Percentiles rank a stretch among this genome's conserved stretches.
Conservation (phyloP, 2,113 vertebrate species). For the Baryphthengus martii region DNA sequence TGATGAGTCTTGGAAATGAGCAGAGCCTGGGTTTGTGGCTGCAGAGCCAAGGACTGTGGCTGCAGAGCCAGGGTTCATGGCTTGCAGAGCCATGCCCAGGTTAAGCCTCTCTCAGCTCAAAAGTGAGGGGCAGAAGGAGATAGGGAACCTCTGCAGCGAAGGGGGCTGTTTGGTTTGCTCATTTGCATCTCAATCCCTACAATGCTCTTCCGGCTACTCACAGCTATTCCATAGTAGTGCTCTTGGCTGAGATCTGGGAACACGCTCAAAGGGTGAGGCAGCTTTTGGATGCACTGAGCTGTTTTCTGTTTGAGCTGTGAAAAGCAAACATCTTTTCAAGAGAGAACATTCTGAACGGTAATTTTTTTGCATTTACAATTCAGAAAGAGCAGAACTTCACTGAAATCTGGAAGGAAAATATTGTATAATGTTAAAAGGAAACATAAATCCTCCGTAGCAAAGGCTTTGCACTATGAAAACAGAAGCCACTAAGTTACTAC, state of each 20-base stretch:
- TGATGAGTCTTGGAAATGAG: not conserved
- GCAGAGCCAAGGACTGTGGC: not conserved
- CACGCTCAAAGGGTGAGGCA: constrained; percentile 69
- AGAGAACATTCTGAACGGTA: constrained; percentile 62
- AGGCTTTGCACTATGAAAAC: not conserved
- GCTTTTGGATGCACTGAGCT: constrained; percentile 70
- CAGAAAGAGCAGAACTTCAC: constrained; percentile 17
- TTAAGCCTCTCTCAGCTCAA: constrained; percentile 1
- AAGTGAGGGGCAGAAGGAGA: constrained; percentile 54
- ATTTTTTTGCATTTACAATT: constrained; percentile 42
- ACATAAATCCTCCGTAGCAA: not conserved
- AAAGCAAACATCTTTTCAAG: constrained; percentile 71
- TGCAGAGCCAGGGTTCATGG: not conserved
- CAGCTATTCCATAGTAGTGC: constrained; percentile 68
- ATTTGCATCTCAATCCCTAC: constrained; percentile 72
- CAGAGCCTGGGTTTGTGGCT: not conserved
- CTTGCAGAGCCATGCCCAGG: not conserved
- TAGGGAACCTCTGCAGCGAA: constrained; percentile 38
- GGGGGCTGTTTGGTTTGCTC: constrained; percentile 47
- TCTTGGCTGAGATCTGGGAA: constrained; percentile 70
- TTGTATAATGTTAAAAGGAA: constrained; percentile 18
- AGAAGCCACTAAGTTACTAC: not conserved
- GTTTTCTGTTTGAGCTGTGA: constrained; percentile 68
- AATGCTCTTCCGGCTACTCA: constrained; percentile 72
- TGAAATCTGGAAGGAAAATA: constrained; percentile 37